A percentile compares a stretch with the other conserved stretches of the same genome.
Conservation (phyloP, 2,888 invertebrate genomes). For the Tipula lateralis region DNA sequence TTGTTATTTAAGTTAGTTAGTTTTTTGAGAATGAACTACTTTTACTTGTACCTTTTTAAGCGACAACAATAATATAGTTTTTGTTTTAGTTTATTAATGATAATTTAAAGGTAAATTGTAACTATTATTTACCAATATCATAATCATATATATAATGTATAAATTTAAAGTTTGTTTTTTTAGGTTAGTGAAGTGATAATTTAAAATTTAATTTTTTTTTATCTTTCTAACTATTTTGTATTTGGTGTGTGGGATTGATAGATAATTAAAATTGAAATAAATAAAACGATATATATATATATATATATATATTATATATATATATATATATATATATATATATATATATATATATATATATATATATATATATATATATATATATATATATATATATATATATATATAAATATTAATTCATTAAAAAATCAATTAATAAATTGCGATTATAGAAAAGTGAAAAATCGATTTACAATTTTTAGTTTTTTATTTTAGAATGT, state of each 20-base stretch:
- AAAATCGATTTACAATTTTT: background rate
- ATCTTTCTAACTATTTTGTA: background rate
- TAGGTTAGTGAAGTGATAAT: background rate
- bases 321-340: no score
- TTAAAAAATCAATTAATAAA: background rate
- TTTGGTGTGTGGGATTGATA: conserved; percentile 9
- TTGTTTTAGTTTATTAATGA: background rate
- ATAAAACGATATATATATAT: background rate
- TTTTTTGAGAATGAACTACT: background rate
- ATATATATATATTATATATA: no score
- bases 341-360: no score
- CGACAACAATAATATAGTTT: background rate
- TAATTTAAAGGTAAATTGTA: background rate
- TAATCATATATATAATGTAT: background rate
- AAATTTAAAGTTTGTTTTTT: background rate
- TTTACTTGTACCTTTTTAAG: conserved; percentile 15
- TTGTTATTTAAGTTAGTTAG: background rate
- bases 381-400: no score
- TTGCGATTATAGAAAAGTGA: background rate
- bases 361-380: no score
- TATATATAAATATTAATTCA: no score
- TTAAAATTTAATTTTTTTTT: background rate
- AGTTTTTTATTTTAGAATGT: background rate
- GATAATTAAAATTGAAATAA: background rate
- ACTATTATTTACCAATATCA: background rate